These are phyloP conservation scores for Cryptoblepharus egeriae DNA, from an alignment of 2,797 vertebrate species.

Conservation along the genomic window DNA sequence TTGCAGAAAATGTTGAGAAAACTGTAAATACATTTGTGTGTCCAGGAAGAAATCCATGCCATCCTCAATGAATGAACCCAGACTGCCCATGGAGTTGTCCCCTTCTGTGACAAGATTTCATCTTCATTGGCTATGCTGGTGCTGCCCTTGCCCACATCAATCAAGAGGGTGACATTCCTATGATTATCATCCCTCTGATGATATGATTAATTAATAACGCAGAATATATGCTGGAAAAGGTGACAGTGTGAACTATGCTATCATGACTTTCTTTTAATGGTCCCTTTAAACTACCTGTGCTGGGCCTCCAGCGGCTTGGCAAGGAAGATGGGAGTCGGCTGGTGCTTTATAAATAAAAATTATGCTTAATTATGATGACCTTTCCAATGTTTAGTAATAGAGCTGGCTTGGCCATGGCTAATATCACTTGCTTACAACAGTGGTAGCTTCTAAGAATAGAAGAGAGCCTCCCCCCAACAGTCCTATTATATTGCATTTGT, in stretches of 20 bases:
- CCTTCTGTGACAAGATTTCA: neutral
- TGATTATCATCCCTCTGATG: conserved; percentile 20
- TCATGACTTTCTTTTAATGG: conserved; percentile 31
- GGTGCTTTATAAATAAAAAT: conserved; percentile 42
- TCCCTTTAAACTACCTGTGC: conserved; percentile 26
- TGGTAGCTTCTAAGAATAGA: neutral
- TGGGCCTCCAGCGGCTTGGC: conserved; percentile 36
- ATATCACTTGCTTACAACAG: neutral
- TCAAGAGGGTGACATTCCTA: conserved; percentile 14
- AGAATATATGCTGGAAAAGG: conserved; percentile 36
- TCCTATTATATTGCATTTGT: neutral
- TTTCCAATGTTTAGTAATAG: conserved; percentile 31
- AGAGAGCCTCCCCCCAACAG: neutral
- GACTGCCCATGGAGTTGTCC: neutral
- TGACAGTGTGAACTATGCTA: conserved; percentile 30
- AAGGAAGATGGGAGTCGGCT: conserved; percentile 24
- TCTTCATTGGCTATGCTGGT: neutral
- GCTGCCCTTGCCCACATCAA: conserved; percentile 24
- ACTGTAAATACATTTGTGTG: neutral
- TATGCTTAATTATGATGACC: conserved; percentile 42
- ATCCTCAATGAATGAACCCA: neutral
- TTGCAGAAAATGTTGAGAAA: neutral
- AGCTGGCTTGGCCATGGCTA: conserved; percentile 4
- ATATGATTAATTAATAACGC: conserved; percentile 29
- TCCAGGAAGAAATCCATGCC: neutral